A percentile compares a stretch with the other conserved stretches of the same genome.
phyloP scores from a whole-genome alignment of 2,888 invertebrate species.

The Xylophagus ater region DNA sequence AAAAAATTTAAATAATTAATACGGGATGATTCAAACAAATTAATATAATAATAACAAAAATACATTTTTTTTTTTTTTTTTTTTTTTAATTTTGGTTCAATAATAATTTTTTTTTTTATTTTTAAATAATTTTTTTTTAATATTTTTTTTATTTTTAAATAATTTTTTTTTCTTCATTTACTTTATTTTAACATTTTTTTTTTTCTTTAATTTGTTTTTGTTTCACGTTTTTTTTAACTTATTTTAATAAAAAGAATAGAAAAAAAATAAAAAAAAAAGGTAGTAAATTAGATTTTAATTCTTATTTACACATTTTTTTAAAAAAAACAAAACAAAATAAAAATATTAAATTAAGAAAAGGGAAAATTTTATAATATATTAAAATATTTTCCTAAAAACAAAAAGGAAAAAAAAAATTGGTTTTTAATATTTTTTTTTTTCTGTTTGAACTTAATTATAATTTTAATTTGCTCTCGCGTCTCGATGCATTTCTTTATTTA shows the following conservation, averaged over 20 bases:
- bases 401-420: slow-evolving; percentile 2
- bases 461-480: neutral
- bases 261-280: neutral
- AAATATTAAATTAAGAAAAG: slow-evolving; percentile 7
- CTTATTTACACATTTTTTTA: no score
- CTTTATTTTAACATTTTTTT: neutral
- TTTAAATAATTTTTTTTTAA: neutral
- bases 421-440: neutral
- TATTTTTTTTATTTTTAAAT: neutral
- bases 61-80: neutral
- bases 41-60: neutral
- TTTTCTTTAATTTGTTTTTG: neutral
- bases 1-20: no score
- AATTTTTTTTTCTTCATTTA: neutral
- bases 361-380: slow-evolving; percentile 3
- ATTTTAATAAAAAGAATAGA: neutral
- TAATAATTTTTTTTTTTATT: neutral
- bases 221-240: neutral
- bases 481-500: neutral
- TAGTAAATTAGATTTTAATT: slow-evolving; percentile 7
- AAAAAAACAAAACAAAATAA: no score
- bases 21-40: no score
- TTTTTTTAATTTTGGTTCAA: neutral
- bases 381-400: slow-evolving; percentile 3
- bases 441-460: slow-evolving; percentile 2